A percentile compares a stretch with the other conserved stretches of the same genome.
These are phyloP conservation scores for Anticlea derivata DNA, from an alignment of 2,888 invertebrate genomes.

Conservation along the genomic window DNA sequence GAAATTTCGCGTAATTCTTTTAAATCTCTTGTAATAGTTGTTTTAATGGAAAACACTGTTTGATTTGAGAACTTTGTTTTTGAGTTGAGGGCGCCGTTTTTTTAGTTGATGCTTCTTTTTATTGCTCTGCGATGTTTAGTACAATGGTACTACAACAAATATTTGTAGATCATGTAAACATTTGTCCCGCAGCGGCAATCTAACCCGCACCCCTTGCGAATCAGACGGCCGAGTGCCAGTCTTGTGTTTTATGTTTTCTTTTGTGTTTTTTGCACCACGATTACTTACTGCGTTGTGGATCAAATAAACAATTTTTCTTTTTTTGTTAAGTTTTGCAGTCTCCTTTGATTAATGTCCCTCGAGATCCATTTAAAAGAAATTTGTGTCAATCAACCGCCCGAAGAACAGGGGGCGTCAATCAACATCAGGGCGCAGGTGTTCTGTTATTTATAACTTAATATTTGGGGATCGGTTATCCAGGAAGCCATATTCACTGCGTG, in stretches of 20 bases:
- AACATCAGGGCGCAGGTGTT: conserved; percentile 3
- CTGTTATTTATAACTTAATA: conserved; percentile 3
- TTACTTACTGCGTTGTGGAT: too few species aligned
- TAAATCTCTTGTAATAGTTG: conserved; percentile 14
- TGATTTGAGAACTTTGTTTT: conserved; percentile 11
- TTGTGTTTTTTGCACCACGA: too few species aligned
- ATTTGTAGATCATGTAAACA: too few species aligned
- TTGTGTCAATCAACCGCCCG: background rate
- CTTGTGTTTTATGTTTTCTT: too few species aligned
- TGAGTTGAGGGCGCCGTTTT: conserved; percentile 1
- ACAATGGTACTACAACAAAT: too few species aligned
- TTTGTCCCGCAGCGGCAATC: too few species aligned
- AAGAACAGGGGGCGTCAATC: conserved; percentile 7
- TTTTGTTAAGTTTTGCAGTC: too few species aligned
- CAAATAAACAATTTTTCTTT: too few species aligned
- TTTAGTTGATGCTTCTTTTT: background rate
- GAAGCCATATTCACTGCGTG: background rate
- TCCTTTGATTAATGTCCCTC: background rate
- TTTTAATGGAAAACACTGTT: conserved; percentile 10
- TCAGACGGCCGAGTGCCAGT: too few species aligned
- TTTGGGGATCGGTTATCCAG: background rate
- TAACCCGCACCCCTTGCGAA: too few species aligned
- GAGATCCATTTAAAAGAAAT: background rate
- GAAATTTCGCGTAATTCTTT: conserved; percentile 7
- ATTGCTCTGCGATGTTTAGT: too few species aligned